A percentile compares a stretch with the other conserved stretches of the same genome.
Evolutionary conservation across 2,797 vertebrate species (phyloP).

Genomic region (Cyclopterus lumpus): DNA sequence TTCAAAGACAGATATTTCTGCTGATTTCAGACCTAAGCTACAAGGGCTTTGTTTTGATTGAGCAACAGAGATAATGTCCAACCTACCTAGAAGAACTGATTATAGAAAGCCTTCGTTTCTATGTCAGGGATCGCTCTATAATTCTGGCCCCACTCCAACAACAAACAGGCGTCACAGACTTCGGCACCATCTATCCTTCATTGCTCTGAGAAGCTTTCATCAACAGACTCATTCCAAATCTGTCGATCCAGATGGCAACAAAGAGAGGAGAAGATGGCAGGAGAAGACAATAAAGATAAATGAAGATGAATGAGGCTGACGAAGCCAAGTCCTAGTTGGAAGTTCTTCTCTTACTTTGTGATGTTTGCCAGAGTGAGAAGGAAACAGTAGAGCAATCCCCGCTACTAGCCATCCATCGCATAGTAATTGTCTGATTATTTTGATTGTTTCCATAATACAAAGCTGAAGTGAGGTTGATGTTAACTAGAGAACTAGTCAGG

Average conservation of each 20-base stretch:
- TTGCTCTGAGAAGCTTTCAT: constrained; percentile 73
- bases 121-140: constrained; percentile 46
- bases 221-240: constrained; percentile 73
- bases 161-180: constrained; percentile 60
- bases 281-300: constrained; percentile 46
- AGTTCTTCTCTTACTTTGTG: constrained; percentile 28
- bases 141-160: constrained; percentile 54
- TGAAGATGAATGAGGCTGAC: constrained; percentile 46
- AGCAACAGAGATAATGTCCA: constrained; percentile 28
- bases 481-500: not conserved
- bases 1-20: constrained; percentile 27
- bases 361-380: constrained; percentile 26
- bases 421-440: not conserved
- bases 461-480: not conserved
- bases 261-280: constrained; percentile 44
- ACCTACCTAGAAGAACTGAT: constrained; percentile 38
- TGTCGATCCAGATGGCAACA: constrained; percentile 78
- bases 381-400: constrained; percentile 21
- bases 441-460: not conserved
- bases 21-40: constrained; percentile 21
- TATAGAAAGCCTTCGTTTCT: constrained; percentile 37
- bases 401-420: not conserved
- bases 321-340: constrained; percentile 21
- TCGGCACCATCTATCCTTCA: constrained; percentile 56
- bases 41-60: constrained; percentile 17